A percentile compares a stretch with the other conserved stretches of the same genome.
Conservation (phyloP, 2,797 vertebrate species). For the Sparidentex hasta region DNA sequence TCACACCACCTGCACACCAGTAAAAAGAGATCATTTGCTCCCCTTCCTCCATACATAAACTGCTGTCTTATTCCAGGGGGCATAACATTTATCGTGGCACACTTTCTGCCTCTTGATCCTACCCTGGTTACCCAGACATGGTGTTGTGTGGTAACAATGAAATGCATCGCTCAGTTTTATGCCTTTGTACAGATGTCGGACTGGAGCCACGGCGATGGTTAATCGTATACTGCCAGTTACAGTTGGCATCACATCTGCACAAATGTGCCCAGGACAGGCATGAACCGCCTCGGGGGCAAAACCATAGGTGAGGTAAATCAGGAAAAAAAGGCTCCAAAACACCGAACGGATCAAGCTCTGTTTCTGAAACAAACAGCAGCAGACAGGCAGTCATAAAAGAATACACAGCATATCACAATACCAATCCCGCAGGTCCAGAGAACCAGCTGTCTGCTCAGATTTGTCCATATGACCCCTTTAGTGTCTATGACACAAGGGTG, state of each 20-base stretch:
- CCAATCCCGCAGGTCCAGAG: slow-evolving; percentile 34
- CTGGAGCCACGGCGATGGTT: slow-evolving; percentile 35
- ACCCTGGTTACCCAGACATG: slow-evolving; percentile 7
- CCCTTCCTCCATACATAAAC: slow-evolving; percentile 71
- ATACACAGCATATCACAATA: slow-evolving; percentile 48
- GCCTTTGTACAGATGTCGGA: slow-evolving; percentile 52
- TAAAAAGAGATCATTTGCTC: slow-evolving; percentile 77
- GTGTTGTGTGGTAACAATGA: slow-evolving; percentile 33
- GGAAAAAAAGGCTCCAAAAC: slow-evolving; percentile 15
- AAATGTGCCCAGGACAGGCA: slow-evolving; percentile 19
- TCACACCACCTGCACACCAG: slow-evolving; percentile 76
- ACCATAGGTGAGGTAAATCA: slow-evolving; percentile 4
- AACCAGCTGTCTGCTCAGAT: slow-evolving; percentile 57
- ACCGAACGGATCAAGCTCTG: slow-evolving; percentile 6
- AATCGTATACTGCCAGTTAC: slow-evolving; percentile 36
- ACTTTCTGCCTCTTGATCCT: slow-evolving; percentile 49
- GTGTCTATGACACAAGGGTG: slow-evolving; percentile 28
- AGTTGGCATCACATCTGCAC: slow-evolving; percentile 46
- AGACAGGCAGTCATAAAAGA: slow-evolving; percentile 51
- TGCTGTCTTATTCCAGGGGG: slow-evolving; percentile 55
- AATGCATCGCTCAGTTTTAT: slow-evolving; percentile 46
- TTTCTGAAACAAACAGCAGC: slow-evolving; percentile 36
- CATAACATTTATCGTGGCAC: slow-evolving; percentile 61
- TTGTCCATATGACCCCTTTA: slow-evolving; percentile 41
- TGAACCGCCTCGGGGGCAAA: slow-evolving; percentile 21